Evolutionary conservation across 2,888 invertebrate species (phyloP).

Genomic region (Tinea semifulvella): DNA sequence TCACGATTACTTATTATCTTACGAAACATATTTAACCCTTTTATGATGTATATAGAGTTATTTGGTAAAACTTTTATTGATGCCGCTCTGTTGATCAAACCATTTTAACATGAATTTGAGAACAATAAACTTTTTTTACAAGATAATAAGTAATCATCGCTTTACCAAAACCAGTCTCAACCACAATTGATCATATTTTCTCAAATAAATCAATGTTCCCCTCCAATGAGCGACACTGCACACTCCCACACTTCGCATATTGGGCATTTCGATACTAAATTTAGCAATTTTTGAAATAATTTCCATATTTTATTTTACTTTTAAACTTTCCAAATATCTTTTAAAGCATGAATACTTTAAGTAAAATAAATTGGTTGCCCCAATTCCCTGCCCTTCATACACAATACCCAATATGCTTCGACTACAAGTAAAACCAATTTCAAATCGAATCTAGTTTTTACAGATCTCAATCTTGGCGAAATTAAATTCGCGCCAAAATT

Average conservation of each 20-base stretch:
- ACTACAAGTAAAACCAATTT: slow-evolving; percentile 45
- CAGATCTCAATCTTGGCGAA: slow-evolving; percentile 31
- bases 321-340: too few relatives aligned
- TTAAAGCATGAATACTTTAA: too few relatives aligned
- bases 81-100: too few relatives aligned
- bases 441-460: slow-evolving; percentile 50
- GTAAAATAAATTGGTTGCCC: slow-evolving; percentile 16
- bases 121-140: too few relatives aligned
- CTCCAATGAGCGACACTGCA: slow-evolving; percentile 49
- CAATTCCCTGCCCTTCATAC: slow-evolving; percentile 40
- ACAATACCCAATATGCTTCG: slow-evolving; percentile 61
- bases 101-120: too few relatives aligned
- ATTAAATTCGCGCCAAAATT: slow-evolving; percentile 32
- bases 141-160: too few relatives aligned
- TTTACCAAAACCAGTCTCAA: slow-evolving; percentile 14
- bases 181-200: slow-evolving; percentile 15
- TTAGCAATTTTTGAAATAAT: too few relatives aligned
- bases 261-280: slow-evolving; percentile 28
- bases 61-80: too few relatives aligned
- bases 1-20: slow-evolving; percentile 24
- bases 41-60: too few relatives aligned
- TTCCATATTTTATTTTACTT: too few relatives aligned
- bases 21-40: too few relatives aligned
- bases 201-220: slow-evolving; percentile 37
- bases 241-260: slow-evolving; percentile 37